A percentile compares a stretch with the other conserved stretches of the same genome.
Evolutionary conservation across 2,797 vertebrate species (phyloP).

Genomic region (Tenualosa thibaudeaui): DNA sequence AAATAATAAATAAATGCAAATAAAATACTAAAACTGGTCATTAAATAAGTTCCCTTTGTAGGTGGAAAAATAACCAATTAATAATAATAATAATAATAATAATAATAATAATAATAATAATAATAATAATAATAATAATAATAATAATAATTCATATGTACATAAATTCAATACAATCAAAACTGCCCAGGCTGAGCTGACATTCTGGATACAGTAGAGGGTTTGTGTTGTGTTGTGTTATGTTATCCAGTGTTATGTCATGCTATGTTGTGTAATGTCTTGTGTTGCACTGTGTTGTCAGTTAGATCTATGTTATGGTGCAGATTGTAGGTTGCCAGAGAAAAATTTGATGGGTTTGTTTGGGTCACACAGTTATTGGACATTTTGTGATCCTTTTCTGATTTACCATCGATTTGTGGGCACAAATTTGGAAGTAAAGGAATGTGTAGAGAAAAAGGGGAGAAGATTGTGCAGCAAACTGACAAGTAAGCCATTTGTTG

Average conservation of each 20-base stretch:
- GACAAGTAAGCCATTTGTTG: constrained; percentile 57
- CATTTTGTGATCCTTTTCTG: constrained; percentile 34
- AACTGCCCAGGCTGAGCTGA: constrained; percentile 82
- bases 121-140: constrained; percentile 56
- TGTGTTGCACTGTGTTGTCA: constrained; percentile 28
- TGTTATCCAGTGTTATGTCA: not conserved
- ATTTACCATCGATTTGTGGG: constrained; percentile 48
- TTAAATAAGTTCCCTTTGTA: constrained; percentile 61
- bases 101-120: constrained; percentile 67
- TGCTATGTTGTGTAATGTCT: not conserved
- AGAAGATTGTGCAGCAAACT: constrained; percentile 68
- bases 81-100: constrained; percentile 49
- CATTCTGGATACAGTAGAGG: constrained; percentile 76
- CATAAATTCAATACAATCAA: constrained; percentile 82
- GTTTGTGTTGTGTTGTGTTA: constrained; percentile 15
- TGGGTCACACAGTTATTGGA: not conserved
- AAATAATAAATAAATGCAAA: constrained; percentile 41
- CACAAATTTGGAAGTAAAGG: constrained; percentile 48
- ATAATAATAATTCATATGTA: constrained; percentile 73
- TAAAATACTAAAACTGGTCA: constrained; percentile 53
- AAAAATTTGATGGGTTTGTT: not conserved
- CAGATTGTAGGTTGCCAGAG: not conserved
- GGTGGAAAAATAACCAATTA: constrained; percentile 61
- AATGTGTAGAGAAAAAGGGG: constrained; percentile 58
- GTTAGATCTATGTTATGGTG: not conserved